Percentiles rank a stretch among this genome's conserved stretches.
Evolutionary conservation across 2,888 invertebrate species (phyloP).

Genomic region (Dione juno): DNA sequence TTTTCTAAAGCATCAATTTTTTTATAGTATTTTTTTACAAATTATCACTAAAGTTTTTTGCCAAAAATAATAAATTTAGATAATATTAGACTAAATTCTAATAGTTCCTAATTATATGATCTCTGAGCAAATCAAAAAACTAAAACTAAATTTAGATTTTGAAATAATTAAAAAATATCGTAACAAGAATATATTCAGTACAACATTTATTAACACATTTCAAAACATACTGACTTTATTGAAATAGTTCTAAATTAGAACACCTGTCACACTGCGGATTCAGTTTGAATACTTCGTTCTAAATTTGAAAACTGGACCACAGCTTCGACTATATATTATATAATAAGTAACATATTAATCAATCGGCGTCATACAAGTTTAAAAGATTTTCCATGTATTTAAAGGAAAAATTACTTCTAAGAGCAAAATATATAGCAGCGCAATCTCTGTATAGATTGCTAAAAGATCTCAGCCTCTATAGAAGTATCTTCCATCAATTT

Average conservation of each 20-base stretch:
- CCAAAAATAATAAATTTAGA: too few relatives aligned
- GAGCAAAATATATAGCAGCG: too few relatives aligned
- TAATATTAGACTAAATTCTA: too few relatives aligned
- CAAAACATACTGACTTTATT: not conserved
- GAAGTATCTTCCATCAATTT: too few relatives aligned
- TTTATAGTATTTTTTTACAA: too few relatives aligned
- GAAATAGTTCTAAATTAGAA: conserved; percentile 16
- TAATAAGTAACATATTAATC: not conserved
- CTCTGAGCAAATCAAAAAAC: not conserved
- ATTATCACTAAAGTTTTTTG: too few relatives aligned
- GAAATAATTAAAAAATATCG: not conserved
- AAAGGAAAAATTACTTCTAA: too few relatives aligned
- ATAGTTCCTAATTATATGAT: too few relatives aligned
- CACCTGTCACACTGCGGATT: conserved; percentile 7
- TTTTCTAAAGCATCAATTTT: too few relatives aligned
- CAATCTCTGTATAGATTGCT: too few relatives aligned
- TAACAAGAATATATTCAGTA: not conserved
- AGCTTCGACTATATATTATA: not conserved
- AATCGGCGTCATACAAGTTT: not conserved
- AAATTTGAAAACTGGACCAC: conserved; percentile 14
- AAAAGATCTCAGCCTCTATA: too few relatives aligned
- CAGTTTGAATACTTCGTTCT: conserved; percentile 13
- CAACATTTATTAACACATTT: not conserved
- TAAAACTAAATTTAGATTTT: not conserved
- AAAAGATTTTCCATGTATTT: too few relatives aligned